Evolutionary conservation across 2,113 vertebrate genomes (phyloP).

Genomic region (Pitta sordida): DNA sequence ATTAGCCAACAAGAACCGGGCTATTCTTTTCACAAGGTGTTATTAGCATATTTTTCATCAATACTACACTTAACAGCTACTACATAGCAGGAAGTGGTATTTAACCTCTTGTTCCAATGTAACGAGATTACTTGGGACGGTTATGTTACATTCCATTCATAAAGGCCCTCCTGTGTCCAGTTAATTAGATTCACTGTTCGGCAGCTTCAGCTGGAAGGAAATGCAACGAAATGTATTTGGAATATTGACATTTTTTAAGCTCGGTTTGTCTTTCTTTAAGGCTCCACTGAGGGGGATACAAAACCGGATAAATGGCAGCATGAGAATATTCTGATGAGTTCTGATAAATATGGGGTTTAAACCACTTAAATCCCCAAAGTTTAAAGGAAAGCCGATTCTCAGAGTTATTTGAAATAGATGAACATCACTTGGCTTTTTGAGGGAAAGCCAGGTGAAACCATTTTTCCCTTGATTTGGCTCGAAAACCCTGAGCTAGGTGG

Average conservation of each 20-base stretch:
- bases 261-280: neutral
- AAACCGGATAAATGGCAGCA: neutral
- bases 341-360: neutral
- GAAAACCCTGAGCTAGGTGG: neutral
- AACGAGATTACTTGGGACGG: slow-evolving; percentile 54
- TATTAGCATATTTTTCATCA: slow-evolving; percentile 69
- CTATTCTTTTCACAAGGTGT: slow-evolving; percentile 28
- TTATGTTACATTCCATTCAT: slow-evolving; percentile 46
- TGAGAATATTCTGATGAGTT: neutral
- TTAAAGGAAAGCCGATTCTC: neutral
- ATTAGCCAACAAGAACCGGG: slow-evolving; percentile 41
- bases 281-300: neutral
- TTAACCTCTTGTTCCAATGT: slow-evolving; percentile 57
- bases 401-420: neutral
- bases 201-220: neutral
- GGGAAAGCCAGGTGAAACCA: neutral
- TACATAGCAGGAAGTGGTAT: slow-evolving; percentile 58
- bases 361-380: neutral
- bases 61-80: slow-evolving; percentile 53
- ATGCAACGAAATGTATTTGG: neutral
- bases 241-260: neutral
- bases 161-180: slow-evolving; percentile 41
- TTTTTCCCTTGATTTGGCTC: neutral
- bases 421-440: neutral
- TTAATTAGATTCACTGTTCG: slow-evolving; percentile 35